Conservation (phyloP, 2,797 vertebrate species). For the Falco naumanni region DNA sequence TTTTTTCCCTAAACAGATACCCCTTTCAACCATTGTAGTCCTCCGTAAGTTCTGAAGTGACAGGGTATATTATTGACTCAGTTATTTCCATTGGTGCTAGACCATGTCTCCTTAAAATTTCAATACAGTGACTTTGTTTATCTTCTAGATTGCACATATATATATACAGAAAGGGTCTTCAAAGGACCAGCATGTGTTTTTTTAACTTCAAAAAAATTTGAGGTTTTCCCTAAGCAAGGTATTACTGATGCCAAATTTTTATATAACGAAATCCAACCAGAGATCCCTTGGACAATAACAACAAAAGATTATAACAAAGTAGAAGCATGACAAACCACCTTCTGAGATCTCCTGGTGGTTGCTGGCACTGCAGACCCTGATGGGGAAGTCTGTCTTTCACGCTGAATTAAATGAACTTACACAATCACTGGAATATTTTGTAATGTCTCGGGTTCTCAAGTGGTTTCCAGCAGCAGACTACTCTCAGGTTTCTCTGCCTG, state of each 20-base stretch:
- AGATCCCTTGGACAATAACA: neutral
- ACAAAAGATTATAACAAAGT: neutral
- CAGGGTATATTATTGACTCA: neutral
- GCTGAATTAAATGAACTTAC: neutral
- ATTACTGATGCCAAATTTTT: neutral
- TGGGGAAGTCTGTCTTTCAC: neutral
- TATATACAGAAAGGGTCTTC: neutral
- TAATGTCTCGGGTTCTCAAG: neutral
- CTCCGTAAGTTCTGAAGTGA: neutral
- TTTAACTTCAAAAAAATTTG: neutral
- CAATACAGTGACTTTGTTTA: neutral
- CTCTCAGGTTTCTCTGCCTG: neutral
- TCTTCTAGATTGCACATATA: neutral
- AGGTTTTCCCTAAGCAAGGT: neutral
- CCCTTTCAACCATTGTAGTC: neutral
- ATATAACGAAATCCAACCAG: neutral
- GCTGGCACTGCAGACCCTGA: neutral
- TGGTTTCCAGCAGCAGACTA: neutral
- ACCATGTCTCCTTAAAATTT: neutral
- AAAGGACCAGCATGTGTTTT: neutral
- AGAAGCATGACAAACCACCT: neutral
- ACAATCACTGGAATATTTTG: neutral
- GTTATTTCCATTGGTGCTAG: neutral
- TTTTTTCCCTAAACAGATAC: neutral
- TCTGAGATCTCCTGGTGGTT: neutral